A percentile compares a stretch with the other conserved stretches of the same genome.
Evolutionary conservation across 2,797 vertebrate genomes (phyloP).

Genomic region (Sorex maritimensis): DNA sequence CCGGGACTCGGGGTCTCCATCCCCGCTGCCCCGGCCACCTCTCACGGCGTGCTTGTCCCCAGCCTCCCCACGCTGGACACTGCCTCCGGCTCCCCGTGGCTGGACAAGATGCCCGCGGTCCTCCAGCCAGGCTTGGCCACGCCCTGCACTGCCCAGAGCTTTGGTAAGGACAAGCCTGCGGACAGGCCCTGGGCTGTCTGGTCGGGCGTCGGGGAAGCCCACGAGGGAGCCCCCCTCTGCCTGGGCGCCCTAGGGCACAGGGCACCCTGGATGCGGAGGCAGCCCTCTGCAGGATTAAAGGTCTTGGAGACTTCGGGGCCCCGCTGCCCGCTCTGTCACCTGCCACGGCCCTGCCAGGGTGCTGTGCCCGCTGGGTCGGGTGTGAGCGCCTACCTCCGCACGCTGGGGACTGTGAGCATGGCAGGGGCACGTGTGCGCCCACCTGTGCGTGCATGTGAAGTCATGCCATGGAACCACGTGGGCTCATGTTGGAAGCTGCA

Average conservation of each 20-base stretch:
- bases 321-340: not conserved
- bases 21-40: fast-evolving
- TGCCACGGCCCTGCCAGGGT: not conserved
- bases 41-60: not conserved
- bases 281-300: constrained; percentile 72
- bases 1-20: not conserved
- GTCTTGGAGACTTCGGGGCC: constrained; percentile 12
- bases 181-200: constrained; percentile 73
- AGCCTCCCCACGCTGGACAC: not conserved
- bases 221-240: not conserved
- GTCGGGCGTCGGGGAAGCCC: constrained; percentile 35
- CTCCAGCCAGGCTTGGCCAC: not conserved
- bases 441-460: too few species aligned
- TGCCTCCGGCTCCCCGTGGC: constrained; percentile 21
- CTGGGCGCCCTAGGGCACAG: not conserved
- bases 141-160: constrained; percentile 40
- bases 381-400: too few species aligned
- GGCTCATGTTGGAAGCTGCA: too few species aligned
- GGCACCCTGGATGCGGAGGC: not conserved
- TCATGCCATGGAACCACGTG: too few species aligned
- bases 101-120: constrained; percentile 8
- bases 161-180: constrained; percentile 73
- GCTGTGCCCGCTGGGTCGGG: too few species aligned
- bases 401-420: too few species aligned
- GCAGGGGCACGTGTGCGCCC: too few species aligned